Conservation (phyloP, 2,888 invertebrate genomes). For the Epirrita christyi region DNA sequence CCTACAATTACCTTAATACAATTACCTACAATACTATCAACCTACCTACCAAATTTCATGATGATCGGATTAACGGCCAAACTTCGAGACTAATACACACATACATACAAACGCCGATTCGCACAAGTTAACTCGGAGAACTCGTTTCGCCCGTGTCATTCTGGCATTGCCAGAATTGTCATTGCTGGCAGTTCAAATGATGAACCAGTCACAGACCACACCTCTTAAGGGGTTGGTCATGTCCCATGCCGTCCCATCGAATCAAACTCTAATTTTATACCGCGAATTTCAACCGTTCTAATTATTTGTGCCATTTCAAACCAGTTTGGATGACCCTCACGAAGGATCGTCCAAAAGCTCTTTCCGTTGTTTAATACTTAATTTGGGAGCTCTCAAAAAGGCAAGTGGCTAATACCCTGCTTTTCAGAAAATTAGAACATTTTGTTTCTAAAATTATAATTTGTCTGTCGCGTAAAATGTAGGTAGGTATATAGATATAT, state of each 20-base stretch:
- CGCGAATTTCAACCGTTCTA: background rate
- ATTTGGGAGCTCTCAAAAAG: constrained; percentile 44
- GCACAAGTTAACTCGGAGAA: too few relatives aligned
- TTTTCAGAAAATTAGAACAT: constrained; percentile 13
- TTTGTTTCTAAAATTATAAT: background rate
- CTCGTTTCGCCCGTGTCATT: too few relatives aligned
- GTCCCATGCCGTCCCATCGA: background rate
- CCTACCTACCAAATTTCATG: too few relatives aligned
- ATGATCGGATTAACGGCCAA: too few relatives aligned
- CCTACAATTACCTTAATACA: too few relatives aligned
- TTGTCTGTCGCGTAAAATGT: background rate
- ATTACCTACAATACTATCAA: too few relatives aligned
- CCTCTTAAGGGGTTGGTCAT: background rate
- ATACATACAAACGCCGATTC: too few relatives aligned
- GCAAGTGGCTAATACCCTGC: constrained; percentile 23
- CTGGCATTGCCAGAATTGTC: too few relatives aligned
- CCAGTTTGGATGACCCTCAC: constrained; percentile 45
- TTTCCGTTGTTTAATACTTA: constrained; percentile 51
- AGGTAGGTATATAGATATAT: background rate
- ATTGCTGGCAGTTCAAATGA: too few relatives aligned
- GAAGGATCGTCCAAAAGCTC: constrained; percentile 40
- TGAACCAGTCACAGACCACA: too few relatives aligned
- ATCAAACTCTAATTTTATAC: constrained; percentile 4
- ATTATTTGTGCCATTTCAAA: constrained; percentile 25
- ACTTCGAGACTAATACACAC: too few relatives aligned